Conservation (phyloP, 2,888 invertebrate species). For the Perithous albicinctus region DNA sequence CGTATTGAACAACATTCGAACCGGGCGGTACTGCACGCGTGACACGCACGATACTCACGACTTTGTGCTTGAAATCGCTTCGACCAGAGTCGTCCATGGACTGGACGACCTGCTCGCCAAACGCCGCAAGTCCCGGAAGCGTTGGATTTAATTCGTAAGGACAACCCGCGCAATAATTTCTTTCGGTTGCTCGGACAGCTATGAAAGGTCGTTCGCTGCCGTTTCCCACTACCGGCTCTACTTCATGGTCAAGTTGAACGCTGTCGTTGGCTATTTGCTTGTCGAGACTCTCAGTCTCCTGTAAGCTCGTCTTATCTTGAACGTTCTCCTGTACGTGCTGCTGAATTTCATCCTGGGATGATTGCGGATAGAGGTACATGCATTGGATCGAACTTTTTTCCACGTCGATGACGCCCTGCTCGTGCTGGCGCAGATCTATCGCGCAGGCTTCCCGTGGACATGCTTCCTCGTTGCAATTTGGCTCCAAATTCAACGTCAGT, state of each 20-base stretch:
- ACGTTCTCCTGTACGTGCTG: constrained; percentile 62
- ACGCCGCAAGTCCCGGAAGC: constrained; percentile 77
- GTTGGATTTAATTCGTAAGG: constrained; percentile 81
- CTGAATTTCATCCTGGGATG: constrained; percentile 66
- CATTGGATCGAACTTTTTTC: constrained; percentile 78
- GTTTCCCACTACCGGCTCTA: constrained; percentile 74
- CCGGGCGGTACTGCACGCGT: constrained; percentile 79
- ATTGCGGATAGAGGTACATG: constrained; percentile 75
- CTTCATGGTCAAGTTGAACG: constrained; percentile 78
- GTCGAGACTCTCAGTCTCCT: constrained; percentile 65
- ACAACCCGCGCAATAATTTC: constrained; percentile 81
- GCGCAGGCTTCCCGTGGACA: constrained; percentile 80
- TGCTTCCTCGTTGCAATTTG: constrained; percentile 74
- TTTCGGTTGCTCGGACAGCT: constrained; percentile 76
- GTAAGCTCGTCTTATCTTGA: constrained; percentile 58
- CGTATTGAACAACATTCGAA: constrained; percentile 78
- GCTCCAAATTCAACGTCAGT: constrained; percentile 78
- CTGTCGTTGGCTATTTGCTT: constrained; percentile 74
- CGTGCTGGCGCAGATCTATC: constrained; percentile 77
- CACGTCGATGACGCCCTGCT: constrained; percentile 74
- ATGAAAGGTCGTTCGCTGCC: constrained; percentile 80
- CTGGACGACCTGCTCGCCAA: constrained; percentile 76
- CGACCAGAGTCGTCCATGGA: constrained; percentile 78
- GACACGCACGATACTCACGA: constrained; percentile 77
- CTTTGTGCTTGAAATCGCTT: constrained; percentile 80